Evolutionary conservation across 2,113 vertebrate genomes (phyloP), one percentile per base, ranked within the genome.

Genomic region (Oryzias woworae): DNA sequence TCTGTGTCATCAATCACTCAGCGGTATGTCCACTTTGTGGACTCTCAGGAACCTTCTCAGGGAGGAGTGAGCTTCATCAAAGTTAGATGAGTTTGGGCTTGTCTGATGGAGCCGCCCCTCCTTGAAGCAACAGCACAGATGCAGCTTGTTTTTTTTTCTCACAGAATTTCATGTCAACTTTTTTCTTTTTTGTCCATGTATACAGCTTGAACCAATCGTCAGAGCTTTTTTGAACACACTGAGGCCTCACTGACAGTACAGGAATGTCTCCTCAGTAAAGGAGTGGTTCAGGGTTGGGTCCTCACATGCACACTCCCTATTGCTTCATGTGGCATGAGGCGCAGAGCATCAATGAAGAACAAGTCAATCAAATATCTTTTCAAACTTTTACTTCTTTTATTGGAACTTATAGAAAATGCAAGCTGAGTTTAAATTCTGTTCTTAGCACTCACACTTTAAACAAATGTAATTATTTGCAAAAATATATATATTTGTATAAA

Each of bases 71-170:
- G 56, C 62, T 31, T 64, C 17, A 20, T 36, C 43, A 18, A 14
- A 4, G 42, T 26, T 51, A 49, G 87, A 87, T 90, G 83, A 66
- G 89, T 90, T 77, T 46, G 53, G 86, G 51, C 89, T 87, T 84
- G 89, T 82, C 81, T 74, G 6, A 2, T 52, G 57, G 36, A 72
- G 64, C 55, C 42, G 70, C 84, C 89, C 88, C 87, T 88, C 87
- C 89, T 88, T 89, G 74, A 85, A 86, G 87, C 88, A 89, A 87
- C 86, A 77, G 81, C 26, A 44, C 69, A 66, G 74, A 65, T 73
- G 75, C 71, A 62, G 56, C 36, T 36, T 12, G 31, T 10, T 36
- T 36, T 28, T 28, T 28, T 36, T 36, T 12, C 36, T 36, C 36
- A 36, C 10, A 2, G 3, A 36, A 36, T 12, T 13, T 4, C 26